Evolutionary conservation across 1,140 invertebrate genomes (phyloP).

Genomic region (Leptinotarsa texana): DNA sequence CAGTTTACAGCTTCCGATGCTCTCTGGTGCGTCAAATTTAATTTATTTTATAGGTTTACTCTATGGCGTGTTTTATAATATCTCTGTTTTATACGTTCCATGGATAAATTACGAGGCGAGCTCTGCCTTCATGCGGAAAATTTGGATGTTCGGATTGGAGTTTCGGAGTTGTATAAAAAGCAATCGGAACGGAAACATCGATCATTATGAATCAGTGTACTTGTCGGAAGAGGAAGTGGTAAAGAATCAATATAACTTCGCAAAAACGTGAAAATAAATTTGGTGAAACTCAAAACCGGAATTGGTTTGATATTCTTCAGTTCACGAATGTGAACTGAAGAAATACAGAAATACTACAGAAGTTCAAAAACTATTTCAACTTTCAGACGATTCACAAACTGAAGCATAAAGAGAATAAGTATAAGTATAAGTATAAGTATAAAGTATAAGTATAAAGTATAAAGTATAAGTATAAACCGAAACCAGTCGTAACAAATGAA

Average conservation of each 20-base stretch:
- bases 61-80: constrained; percentile 29
- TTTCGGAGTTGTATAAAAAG: background rate
- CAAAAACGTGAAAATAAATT: no score
- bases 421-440: no score
- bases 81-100: constrained; percentile 14
- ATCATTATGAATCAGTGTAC: background rate
- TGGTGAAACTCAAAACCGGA: no score
- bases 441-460: no score
- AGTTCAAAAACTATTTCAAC: no score
- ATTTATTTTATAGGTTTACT: constrained; percentile 31
- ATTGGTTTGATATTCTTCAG: no score
- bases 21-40: constrained; percentile 29
- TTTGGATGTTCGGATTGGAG: background rate
- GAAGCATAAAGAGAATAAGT: no score
- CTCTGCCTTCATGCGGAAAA: constrained; percentile 1
- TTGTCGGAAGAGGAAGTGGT: background rate
- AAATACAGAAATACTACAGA: no score
- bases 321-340: no score
- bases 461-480: no score
- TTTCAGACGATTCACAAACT: no score
- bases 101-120: background rate
- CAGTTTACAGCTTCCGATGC: constrained; percentile 30
- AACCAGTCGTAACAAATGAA: no score
- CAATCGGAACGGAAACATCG: background rate
- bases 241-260: background rate